Conservation (phyloP, 2,113 vertebrate species). For the Brachyhypopomus occidentalis region DNA sequence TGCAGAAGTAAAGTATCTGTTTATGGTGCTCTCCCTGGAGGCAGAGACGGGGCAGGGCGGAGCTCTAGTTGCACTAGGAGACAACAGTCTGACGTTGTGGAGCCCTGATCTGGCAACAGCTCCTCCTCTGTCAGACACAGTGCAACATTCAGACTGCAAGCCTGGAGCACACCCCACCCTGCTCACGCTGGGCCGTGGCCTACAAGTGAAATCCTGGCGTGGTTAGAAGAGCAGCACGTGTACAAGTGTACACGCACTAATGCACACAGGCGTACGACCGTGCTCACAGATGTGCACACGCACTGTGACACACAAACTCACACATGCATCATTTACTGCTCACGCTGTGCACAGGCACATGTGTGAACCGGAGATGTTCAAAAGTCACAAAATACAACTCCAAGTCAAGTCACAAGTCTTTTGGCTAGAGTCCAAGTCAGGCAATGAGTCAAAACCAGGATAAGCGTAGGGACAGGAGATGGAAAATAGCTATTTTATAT, state of each 20-base stretch:
- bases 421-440: no score
- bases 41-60: slow-evolving; percentile 11
- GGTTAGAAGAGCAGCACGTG: slow-evolving; percentile 37
- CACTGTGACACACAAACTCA: background rate
- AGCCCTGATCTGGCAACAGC: slow-evolving; percentile 1
- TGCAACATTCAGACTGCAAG: slow-evolving; percentile 44
- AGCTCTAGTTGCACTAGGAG: slow-evolving; percentile 33
- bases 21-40: background rate
- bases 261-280: background rate
- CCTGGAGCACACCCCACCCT: slow-evolving; percentile 21
- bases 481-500: no score
- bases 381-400: background rate
- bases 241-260: background rate
- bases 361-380: background rate
- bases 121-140: slow-evolving; percentile 44
- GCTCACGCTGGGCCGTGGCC: background rate
- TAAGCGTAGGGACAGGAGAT: no score
- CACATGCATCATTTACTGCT: background rate
- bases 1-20: background rate
- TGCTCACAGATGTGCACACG: slow-evolving; percentile 7
- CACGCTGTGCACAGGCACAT: background rate
- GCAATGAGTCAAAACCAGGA: no score
- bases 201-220: slow-evolving; percentile 63
- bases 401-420: no score
- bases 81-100: slow-evolving; percentile 28